phyloP scores from a whole-genome alignment of 2,797 vertebrate genomes.

The Cyclopterus lumpus region DNA sequence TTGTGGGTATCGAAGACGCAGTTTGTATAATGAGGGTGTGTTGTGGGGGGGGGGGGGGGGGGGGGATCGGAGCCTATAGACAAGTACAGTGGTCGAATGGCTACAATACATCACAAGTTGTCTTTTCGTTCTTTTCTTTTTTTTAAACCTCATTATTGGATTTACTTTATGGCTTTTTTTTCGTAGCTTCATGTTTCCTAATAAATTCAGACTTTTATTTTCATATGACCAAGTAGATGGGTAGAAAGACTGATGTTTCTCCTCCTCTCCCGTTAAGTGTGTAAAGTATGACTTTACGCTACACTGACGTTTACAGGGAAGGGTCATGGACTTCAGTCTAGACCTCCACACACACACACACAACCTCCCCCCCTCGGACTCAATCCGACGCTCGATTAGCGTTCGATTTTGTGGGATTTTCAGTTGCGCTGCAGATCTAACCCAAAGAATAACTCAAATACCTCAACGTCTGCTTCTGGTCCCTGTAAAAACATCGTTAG shows the following conservation, averaged over 20 bases:
- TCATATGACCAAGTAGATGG: conserved; percentile 32
- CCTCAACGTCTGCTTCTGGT: conserved; percentile 75
- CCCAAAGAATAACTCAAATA: conserved; percentile 78
- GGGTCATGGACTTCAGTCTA: conserved; percentile 61
- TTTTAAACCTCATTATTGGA: conserved; percentile 57
- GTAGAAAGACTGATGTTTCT: conserved; percentile 26
- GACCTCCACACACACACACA: conserved; percentile 13
- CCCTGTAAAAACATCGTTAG: conserved; percentile 79
- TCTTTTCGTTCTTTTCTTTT: conserved; percentile 1
- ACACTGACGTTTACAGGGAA: conserved; percentile 57
- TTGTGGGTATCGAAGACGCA: conserved; percentile 57
- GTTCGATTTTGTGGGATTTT: conserved; percentile 75
- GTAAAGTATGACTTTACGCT: conserved; percentile 64
- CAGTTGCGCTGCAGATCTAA: conserved; percentile 60
- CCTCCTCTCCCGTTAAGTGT: conserved; percentile 37
- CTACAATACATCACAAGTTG: conserved; percentile 26
- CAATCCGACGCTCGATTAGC: conserved; percentile 73
- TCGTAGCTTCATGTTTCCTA: conserved; percentile 34
- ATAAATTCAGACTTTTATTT: conserved; percentile 50
- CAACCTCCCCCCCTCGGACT: conserved; percentile 19
- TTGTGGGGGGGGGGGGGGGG: conserved; percentile 19
- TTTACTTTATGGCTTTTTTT: conserved; percentile 44
- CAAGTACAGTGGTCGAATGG: conserved; percentile 26
- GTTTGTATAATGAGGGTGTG: conserved; percentile 57
- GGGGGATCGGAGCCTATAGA: conserved; percentile 50